phyloP scores from a whole-genome alignment of 2,113 vertebrate species.

The Cavia porcellus region DNA sequence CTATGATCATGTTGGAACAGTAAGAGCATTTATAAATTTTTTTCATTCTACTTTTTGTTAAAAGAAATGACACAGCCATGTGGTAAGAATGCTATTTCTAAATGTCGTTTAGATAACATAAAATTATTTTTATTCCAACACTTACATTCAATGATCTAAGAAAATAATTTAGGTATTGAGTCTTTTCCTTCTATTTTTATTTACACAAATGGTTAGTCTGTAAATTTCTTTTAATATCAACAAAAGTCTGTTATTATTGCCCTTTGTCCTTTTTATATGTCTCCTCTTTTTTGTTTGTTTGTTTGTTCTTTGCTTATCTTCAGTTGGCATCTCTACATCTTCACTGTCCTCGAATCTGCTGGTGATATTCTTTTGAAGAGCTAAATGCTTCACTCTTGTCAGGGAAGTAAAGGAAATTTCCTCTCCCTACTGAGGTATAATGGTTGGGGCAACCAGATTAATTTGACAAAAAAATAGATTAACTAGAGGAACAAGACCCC shows the following conservation, averaged over 20 bases:
- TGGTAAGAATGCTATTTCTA: not conserved
- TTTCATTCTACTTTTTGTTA: not conserved
- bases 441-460: not conserved
- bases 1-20: not conserved
- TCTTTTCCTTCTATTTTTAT: not conserved
- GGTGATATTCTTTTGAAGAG: not conserved
- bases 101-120: not conserved
- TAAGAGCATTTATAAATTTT: not conserved
- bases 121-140: constrained; percentile 27
- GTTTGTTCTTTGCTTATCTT: not conserved
- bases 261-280: not conserved
- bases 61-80: not conserved
- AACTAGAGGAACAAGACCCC: not conserved
- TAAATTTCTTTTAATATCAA: constrained; percentile 22
- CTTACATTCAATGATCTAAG: not conserved
- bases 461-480: not conserved
- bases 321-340: not conserved
- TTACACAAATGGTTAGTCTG: not conserved
- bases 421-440: not conserved
- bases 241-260: not conserved
- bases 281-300: not conserved
- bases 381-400: not conserved
- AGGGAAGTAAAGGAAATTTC: not conserved
- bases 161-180: not conserved
- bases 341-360: not conserved